These are phyloP conservation scores for Clanis bilineata DNA, from an alignment of 2,888 invertebrate species.

Conservation along the genomic window DNA sequence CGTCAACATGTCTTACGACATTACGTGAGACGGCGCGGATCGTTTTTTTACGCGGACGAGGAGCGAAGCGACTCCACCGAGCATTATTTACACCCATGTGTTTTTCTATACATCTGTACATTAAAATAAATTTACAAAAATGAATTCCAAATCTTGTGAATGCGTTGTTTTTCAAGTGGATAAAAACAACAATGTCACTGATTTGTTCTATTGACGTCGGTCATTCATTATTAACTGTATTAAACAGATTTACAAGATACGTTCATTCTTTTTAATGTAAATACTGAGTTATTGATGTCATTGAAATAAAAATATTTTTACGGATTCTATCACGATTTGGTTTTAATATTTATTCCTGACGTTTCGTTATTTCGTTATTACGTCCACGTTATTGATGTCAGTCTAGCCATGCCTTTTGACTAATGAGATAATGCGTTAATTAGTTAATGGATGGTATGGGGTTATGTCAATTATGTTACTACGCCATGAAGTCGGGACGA, in stretches of 20 bases:
- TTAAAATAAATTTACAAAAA: slow-evolving; percentile 12
- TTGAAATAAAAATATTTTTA: too few relatives aligned
- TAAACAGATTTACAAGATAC: not conserved
- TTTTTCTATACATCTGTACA: slow-evolving; percentile 13
- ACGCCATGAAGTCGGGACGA: too few relatives aligned
- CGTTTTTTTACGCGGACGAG: slow-evolving; percentile 16
- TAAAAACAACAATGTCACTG: not conserved
- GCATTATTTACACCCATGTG: not conserved
- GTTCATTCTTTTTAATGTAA: too few relatives aligned
- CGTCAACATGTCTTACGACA: not conserved
- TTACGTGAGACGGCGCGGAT: not conserved
- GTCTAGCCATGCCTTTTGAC: too few relatives aligned
- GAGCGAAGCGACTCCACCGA: slow-evolving; percentile 13
- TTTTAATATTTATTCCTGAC: too few relatives aligned
- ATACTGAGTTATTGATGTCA: too few relatives aligned
- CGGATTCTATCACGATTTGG: too few relatives aligned
- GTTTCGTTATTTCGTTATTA: too few relatives aligned
- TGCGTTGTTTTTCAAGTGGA: not conserved
- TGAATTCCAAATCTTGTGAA: slow-evolving; percentile 5
- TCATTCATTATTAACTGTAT: not conserved
- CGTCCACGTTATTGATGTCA: too few relatives aligned
- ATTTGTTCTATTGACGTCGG: not conserved
- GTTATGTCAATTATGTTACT: too few relatives aligned
- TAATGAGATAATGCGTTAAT: too few relatives aligned
- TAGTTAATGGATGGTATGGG: too few relatives aligned